phyloP scores from a whole-genome alignment of 1,140 invertebrate species.

The Eumeta japonica region DNA sequence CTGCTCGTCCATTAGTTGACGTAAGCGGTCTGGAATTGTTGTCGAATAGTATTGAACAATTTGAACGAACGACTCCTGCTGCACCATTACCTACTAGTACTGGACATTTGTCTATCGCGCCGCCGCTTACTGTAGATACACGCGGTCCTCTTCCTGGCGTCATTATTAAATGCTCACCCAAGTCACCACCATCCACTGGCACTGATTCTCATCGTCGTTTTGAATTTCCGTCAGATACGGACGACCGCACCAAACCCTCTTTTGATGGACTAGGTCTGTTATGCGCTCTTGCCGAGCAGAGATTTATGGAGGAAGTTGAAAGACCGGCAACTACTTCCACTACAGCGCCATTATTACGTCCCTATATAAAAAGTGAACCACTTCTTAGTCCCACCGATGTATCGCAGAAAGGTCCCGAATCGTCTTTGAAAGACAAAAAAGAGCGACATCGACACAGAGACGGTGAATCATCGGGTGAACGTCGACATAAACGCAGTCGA shows the following conservation, averaged over 20 bases:
- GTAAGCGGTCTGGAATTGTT: constrained; percentile 77
- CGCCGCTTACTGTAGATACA: constrained; percentile 42
- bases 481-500: constrained; percentile 33
- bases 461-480: constrained; percentile 35
- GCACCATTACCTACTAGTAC: constrained; percentile 24
- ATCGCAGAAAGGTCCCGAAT: constrained; percentile 13
- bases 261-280: constrained; percentile 76
- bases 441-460: constrained; percentile 39
- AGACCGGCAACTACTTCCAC: constrained; percentile 19
- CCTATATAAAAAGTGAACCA: constrained; percentile 41
- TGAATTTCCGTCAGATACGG: constrained; percentile 30
- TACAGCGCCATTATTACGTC: constrained; percentile 24
- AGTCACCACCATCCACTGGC: constrained; percentile 39
- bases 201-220: constrained; percentile 35
- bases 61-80: constrained; percentile 57
- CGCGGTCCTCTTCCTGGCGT: too few species aligned
- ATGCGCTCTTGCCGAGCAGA: constrained; percentile 82
- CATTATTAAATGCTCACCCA: constrained; percentile 52
- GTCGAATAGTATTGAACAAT: constrained; percentile 78
- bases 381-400: constrained; percentile 34
- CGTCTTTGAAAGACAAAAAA: constrained; percentile 26
- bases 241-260: constrained; percentile 30
- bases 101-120: too few species aligned
- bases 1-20: constrained; percentile 57
- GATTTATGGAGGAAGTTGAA: constrained; percentile 73